Base-by-base conservation (phyloP, 2,797 vertebrate genomes). In the Bradypodion pumilum region DNA sequence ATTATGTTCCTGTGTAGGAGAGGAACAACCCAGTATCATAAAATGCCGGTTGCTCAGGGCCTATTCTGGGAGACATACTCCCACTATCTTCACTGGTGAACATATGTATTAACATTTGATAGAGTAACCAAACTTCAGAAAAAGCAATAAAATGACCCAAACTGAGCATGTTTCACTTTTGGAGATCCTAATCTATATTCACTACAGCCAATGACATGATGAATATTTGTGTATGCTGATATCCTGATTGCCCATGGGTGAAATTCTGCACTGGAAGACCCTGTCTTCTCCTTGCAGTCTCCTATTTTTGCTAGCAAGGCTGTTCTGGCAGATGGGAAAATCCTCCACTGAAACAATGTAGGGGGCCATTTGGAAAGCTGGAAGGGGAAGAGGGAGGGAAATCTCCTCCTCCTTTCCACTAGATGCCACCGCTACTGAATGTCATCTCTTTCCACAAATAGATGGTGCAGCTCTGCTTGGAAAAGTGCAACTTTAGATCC, bases 1-100 rank as follows among this genome's bases (percentile, higher is more conserved):
- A 65, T 60, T 2, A 79, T 82, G 88, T 84, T 80, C 35, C 63
- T 85, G 81, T 1, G 83, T 1, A 60, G 40, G 73, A 88, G 87
- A 87, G 86, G 77, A 23, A 74, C 72, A 89, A 29, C 52, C 90
- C 78, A 84, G 69, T 49, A 82, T 81, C 80, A 81, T 29, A 82
- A 88, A 84, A 63, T 82, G 37, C 60, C 89, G 44, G 42, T 49
- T 80, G 84, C 59, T 74, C 69, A 89, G 86, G 78, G 75, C 65
- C 80, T 89, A 88, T 91, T 87, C 78, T 81, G 82, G 46, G 59
- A 21, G 69, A 0, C 0, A 21, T 72, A 76, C 68, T 68, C 27
- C n/a, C 44, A 19, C 52, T 60, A 81, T 85, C 81, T 7, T 62
- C 66, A 79, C 37, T 75, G 44, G 74, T 52, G 23, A 60, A 49